These are phyloP conservation scores for Heterodera schachtii DNA, from an alignment of 1,140 invertebrate genomes.

Conservation along the genomic window DNA sequence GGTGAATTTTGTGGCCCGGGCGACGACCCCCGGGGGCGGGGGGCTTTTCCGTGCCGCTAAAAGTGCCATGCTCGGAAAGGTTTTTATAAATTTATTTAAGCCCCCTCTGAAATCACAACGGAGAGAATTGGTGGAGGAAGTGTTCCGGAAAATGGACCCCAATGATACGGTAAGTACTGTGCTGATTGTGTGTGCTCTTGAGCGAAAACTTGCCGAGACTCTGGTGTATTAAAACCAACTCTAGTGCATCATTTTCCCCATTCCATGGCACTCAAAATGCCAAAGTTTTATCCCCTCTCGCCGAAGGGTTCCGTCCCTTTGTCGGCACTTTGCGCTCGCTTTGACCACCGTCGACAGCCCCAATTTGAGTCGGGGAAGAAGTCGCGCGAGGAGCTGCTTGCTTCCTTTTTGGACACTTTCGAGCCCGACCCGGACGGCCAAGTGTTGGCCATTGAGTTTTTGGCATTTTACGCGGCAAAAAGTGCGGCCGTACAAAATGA, in stretches of 20 bases:
- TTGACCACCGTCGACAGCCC: background rate
- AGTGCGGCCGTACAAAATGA: slow-evolving; percentile 5
- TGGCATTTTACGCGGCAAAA: slow-evolving; percentile 9
- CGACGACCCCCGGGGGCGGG: no score
- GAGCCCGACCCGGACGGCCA: background rate
- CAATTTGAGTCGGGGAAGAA: slow-evolving; percentile 1
- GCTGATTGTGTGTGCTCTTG: background rate
- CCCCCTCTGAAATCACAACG: background rate
- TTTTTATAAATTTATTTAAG: background rate
- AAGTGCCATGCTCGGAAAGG: no score
- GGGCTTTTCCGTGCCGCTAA: no score
- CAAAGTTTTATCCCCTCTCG: no score
- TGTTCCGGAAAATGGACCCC: background rate
- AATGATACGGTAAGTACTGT: background rate
- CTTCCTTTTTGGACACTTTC: background rate
- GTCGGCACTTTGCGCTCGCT: background rate
- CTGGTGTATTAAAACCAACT: no score
- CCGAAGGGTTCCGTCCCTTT: background rate
- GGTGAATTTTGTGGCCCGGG: background rate
- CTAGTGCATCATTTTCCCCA: no score
- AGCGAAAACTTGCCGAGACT: background rate
- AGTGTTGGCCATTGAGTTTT: background rate
- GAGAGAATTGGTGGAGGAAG: background rate
- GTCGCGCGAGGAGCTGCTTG: slow-evolving; percentile 1
- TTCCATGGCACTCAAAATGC: no score